Percentiles rank a stretch among this genome's conserved stretches.
Conservation (phyloP, 1,140 invertebrate species). For the Aphaenogaster rudis region DNA sequence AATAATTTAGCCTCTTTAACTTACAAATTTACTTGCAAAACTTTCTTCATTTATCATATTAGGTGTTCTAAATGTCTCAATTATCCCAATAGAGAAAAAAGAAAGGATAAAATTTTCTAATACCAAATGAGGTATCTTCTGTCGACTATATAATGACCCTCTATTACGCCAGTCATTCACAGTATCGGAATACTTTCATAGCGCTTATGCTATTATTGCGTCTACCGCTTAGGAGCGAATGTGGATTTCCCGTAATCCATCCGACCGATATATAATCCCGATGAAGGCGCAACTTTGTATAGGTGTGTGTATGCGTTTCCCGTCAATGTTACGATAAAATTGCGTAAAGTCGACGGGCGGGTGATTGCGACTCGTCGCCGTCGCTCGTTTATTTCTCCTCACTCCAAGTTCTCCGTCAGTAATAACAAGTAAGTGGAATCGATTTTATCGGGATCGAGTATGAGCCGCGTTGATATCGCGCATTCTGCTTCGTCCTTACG, state of each 20-base stretch:
- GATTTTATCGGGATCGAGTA: constrained; percentile 14
- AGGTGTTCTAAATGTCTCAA: not conserved
- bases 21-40: not conserved
- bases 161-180: not conserved
- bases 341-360: not conserved
- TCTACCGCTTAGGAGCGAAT: not conserved
- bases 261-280: not conserved
- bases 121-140: not conserved
- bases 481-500: not conserved
- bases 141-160: not conserved
- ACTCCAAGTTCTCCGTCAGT: not conserved
- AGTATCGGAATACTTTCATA: constrained; percentile 14
- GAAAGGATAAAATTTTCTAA: not conserved
- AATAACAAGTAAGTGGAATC: constrained; percentile 26
- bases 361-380: not conserved
- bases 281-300: not conserved
- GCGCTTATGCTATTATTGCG: not conserved
- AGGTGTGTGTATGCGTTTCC: not conserved
- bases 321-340: constrained; percentile 29
- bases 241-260: constrained; percentile 21
- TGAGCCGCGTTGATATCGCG: not conserved
- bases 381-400: constrained; percentile 8
- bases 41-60: not conserved
- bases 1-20: not conserved
- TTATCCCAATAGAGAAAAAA: not conserved